These are phyloP conservation scores for Protonibea diacanthus DNA, from an alignment of 2,797 vertebrate species.

Conservation along the genomic window DNA sequence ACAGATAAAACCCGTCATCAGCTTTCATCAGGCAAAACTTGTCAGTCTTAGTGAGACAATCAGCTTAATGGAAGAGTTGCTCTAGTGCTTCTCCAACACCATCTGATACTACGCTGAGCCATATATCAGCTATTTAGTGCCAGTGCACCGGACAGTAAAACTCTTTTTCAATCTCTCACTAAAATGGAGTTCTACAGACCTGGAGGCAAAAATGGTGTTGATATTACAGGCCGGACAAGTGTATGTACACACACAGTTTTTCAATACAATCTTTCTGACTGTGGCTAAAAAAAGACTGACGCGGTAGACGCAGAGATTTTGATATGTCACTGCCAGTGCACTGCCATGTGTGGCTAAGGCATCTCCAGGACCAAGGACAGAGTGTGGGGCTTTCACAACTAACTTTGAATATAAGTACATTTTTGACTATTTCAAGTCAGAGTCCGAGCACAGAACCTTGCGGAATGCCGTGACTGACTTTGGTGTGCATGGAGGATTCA, in stretches of 20 bases:
- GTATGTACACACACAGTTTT: neutral
- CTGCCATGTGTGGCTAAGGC: neutral
- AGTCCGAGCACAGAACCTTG: too few species aligned
- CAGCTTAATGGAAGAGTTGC: neutral
- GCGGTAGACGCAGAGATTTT: too few species aligned
- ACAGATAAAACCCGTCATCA: neutral
- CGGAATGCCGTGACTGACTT: too few species aligned
- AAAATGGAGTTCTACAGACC: neutral
- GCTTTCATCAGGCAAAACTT: neutral
- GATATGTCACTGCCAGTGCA: neutral
- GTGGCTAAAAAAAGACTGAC: neutral
- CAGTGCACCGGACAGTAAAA: neutral
- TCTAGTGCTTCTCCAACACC: neutral
- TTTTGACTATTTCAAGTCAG: neutral
- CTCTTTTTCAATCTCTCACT: neutral
- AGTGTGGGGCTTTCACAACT: neutral
- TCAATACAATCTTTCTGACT: neutral
- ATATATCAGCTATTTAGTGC: neutral
- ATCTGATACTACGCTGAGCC: neutral
- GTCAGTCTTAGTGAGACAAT: neutral
- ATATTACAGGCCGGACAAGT: neutral
- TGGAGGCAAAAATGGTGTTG: too few species aligned
- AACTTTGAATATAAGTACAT: neutral
- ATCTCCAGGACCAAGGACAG: constrained; percentile 5
- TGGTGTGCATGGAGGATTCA: too few species aligned